Conservation (phyloP, 2,113 vertebrate genomes). For the Sclerurus mexicanus region DNA sequence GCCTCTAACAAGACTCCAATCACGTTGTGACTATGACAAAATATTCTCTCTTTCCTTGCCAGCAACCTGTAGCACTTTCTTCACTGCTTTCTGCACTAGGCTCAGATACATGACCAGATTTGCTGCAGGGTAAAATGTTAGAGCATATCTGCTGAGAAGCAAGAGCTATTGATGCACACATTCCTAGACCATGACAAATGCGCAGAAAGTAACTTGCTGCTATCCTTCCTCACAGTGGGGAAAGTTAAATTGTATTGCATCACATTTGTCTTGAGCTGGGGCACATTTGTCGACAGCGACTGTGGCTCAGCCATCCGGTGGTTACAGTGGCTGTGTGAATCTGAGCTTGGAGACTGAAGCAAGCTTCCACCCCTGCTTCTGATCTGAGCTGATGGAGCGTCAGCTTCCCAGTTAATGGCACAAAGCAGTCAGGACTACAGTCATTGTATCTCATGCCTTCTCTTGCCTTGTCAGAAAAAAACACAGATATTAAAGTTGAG, state of each 20-base stretch:
- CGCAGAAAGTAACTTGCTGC: background rate
- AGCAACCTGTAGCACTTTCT: background rate
- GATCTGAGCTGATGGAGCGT: background rate
- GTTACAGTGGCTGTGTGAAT: background rate
- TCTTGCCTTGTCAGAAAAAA: background rate
- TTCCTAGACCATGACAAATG: background rate
- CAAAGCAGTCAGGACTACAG: background rate
- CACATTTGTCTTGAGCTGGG: background rate
- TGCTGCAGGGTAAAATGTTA: background rate
- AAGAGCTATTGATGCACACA: accelerated
- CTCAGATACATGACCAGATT: background rate
- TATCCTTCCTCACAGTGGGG: background rate
- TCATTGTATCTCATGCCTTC: background rate
- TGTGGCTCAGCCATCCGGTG: background rate
- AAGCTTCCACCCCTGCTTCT: background rate
- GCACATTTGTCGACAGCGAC: background rate
- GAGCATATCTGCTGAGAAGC: background rate
- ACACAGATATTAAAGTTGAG: background rate
- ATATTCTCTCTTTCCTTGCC: background rate
- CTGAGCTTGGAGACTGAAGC: background rate
- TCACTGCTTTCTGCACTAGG: background rate
- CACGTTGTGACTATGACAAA: background rate
- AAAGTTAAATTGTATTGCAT: background rate
- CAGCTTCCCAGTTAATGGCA: background rate
- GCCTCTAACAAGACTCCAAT: background rate